Evolutionary conservation across 1,140 invertebrate species (phyloP), one percentile per base, ranked within the genome.

Genomic region (Portunus trituberculatus): DNA sequence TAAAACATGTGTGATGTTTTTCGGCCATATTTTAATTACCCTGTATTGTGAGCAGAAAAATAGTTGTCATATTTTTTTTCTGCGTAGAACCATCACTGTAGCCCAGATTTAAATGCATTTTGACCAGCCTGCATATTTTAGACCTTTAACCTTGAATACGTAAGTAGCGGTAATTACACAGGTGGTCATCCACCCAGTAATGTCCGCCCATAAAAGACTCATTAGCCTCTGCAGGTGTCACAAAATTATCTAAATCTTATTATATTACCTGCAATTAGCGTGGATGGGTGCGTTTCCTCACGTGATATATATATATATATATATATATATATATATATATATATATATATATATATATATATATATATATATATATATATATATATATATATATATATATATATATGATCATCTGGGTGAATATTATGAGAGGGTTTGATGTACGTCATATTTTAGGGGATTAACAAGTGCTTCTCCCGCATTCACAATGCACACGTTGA

Each of bases 261-360:
- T 46, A 32, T 87, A 46, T 87, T 28, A 32, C 83, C n/a, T 29
- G 83, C n/a, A 10, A 84, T 32, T 32, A 84, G 31, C 10, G 14
- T 25, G n/a, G n/a, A 10, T 84, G 83, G 28, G 8, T 84, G 31
- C 28, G n/a, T 6, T 84, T 0, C 83, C 10, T 25, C 10, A 84
- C 10, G 83, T 0, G 1, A 84, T 12, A 28, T 84, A 32, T 28
- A 84, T 12, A 84, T 84, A 84, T 29, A 84, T 28, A 84, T 28
- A 84, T 84, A 84, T 84, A 32, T 84, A 84, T 84, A 84, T 84
- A 84, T 84, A 84, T 84, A 84, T 84, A 84, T 84, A 84, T 84
- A 84, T 84, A 84, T 84, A 84, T 84, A 84, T 84, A 84, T 84
- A 84, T 84, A 84, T 84, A 84, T 84, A 84, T 84, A 84, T 84